These are phyloP conservation scores for Piaya cayana DNA, from an alignment of 2,113 vertebrate genomes.

Conservation along the genomic window DNA sequence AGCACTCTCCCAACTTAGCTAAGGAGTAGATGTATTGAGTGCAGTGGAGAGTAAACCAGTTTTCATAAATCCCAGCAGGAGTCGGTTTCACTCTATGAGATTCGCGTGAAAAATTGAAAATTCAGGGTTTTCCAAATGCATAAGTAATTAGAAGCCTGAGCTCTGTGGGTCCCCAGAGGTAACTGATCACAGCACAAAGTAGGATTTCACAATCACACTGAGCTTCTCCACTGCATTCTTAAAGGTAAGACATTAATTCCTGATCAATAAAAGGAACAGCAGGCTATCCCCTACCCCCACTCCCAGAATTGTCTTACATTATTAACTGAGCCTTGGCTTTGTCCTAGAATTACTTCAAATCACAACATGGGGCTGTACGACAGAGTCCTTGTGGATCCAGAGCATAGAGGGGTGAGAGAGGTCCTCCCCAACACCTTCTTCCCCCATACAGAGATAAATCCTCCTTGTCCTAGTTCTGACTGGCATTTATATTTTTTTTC, in stretches of 20 bases:
- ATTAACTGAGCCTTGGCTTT: conserved; percentile 41
- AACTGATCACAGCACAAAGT: conserved; percentile 57
- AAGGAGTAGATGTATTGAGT: conserved; percentile 40
- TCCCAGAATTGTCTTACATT: conserved; percentile 18
- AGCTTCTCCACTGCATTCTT: conserved; percentile 55
- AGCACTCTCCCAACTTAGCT: conserved; percentile 38
- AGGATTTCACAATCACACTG: conserved; percentile 33
- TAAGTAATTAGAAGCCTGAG: conserved; percentile 60
- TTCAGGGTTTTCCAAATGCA: conserved; percentile 61
- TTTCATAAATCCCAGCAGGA: conserved; percentile 68
- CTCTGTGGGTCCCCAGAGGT: neutral
- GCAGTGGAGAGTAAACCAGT: conserved; percentile 48
- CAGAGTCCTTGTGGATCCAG: neutral
- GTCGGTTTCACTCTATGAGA: conserved; percentile 50
- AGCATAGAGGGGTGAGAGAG: neutral
- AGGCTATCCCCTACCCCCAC: neutral
- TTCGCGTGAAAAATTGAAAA: conserved; percentile 70
- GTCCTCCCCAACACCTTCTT: neutral
- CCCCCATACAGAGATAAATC: neutral
- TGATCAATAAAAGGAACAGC: conserved; percentile 68
- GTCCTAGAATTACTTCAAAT: conserved; percentile 11
- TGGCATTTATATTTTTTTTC: neutral
- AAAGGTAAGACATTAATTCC: conserved; percentile 73
- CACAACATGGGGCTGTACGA: neutral
- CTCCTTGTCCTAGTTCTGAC: neutral